Evolutionary conservation across 1,140 invertebrate species (phyloP), one percentile per base, ranked within the genome.

Genomic region (Aphis craccivora): DNA sequence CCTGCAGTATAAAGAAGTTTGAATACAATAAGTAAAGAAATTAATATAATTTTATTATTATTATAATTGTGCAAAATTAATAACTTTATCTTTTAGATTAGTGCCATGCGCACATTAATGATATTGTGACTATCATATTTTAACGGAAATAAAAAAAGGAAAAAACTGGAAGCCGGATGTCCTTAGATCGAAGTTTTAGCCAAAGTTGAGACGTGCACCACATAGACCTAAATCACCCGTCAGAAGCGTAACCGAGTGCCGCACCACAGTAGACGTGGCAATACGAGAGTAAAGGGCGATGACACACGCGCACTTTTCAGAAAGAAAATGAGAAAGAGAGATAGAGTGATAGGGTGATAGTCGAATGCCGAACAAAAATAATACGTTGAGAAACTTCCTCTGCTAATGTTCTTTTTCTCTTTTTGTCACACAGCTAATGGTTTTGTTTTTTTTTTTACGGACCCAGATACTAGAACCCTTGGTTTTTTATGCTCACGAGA

Each of bases 391-490:
- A 93, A 93, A 93, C 43, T 93, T 93, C 43, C 14, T 93, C 81
- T 9, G 89, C 53, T 90, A 67, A 90, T 67, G 89, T 90, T 90
- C 89, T 67, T 43, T 90, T 67, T 90, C 89, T 90, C 55, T 90
- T 90, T 90, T 67, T 90, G 89, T 90, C 89, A 67, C 55, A 67
- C 37, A 9, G 48, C 67, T 93, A 93, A 93, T 93, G 81, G 48
- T 86, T 86, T 93, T 51, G 48, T 51, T 51, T 84, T 84, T 53
- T 91, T 91, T 92, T 93, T 86, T 93, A 83, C 83, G 91, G 67
- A 92, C 35, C 91, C 51, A 23, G 40, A 84, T 76, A 92, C 76
- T 48, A 48, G 18, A 91, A 91, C 60, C 43, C 67, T 91, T 25
- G 23, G 35, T 93, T 93, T 93, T 93, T 93, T 93, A 84, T 37